Conservation (phyloP, 35 echinoderm and acorn worm genomes). For the Heliocidaris tuberculata region DNA sequence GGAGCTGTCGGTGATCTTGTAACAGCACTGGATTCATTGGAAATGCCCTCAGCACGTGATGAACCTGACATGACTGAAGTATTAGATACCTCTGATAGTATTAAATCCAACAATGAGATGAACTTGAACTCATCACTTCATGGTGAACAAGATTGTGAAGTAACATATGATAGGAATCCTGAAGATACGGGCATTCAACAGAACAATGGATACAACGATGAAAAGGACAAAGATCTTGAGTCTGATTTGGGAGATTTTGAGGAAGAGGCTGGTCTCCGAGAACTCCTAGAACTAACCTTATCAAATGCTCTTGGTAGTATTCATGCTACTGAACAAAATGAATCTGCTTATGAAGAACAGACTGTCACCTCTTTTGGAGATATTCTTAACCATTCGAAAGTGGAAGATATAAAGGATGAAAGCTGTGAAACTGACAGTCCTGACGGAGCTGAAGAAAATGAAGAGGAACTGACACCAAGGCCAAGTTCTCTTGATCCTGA, state of each 20-base stretch:
- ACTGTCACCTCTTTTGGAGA: background rate
- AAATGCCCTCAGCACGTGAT: background rate
- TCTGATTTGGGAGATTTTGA: slow-evolving; percentile 4
- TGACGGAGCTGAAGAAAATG: background rate
- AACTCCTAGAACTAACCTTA: slow-evolving; percentile 21
- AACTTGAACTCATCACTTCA: background rate
- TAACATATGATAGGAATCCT: background rate
- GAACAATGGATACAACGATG: background rate
- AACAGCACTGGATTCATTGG: background rate
- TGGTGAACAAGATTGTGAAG: background rate
- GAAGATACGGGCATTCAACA: no score
- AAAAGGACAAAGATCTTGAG: background rate
- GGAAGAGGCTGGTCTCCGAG: slow-evolving; percentile 25
- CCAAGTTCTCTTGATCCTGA: background rate
- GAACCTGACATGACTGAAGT: background rate
- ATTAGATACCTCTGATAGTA: background rate
- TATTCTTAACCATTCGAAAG: background rate
- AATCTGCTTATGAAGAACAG: background rate
- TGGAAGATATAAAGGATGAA: background rate
- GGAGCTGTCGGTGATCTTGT: background rate
- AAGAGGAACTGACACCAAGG: background rate
- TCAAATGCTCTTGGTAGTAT: background rate
- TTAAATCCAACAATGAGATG: background rate
- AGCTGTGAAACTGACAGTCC: background rate
- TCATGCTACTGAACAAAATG: background rate